These are phyloP conservation scores for Halcyon senegalensis DNA, from an alignment of 2,113 vertebrate genomes.

Conservation along the genomic window DNA sequence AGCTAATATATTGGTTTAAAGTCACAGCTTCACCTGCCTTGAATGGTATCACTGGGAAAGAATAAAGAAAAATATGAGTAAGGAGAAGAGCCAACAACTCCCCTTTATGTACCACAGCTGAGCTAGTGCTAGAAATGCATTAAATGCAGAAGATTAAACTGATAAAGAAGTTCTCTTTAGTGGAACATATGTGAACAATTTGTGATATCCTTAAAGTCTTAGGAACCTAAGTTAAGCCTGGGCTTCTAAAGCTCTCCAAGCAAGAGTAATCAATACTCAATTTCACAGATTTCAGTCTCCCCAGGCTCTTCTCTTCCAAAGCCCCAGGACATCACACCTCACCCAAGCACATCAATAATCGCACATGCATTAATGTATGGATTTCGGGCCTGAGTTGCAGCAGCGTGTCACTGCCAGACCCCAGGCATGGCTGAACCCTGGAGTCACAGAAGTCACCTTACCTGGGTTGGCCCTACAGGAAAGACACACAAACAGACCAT, in stretches of 20 bases:
- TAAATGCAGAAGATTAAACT: neutral
- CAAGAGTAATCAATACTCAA: slow-evolving; percentile 58
- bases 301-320: neutral
- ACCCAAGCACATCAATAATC: neutral
- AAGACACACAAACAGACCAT: neutral
- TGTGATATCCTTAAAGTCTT: neutral
- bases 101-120: neutral
- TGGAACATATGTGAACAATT: neutral
- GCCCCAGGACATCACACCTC: neutral
- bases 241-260: slow-evolving; percentile 2
- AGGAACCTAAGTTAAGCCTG: neutral
- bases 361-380: neutral
- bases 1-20: neutral
- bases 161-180: neutral
- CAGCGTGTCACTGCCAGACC: neutral
- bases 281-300: slow-evolving; percentile 34
- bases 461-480: rapidly evolving
- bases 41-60: neutral
- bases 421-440: neutral
- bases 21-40: neutral
- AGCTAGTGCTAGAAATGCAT: neutral
- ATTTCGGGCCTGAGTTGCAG: neutral
- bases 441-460: neutral
- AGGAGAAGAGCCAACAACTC: neutral
- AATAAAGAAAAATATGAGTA: neutral